Conservation (phyloP, 2,797 vertebrate genomes). For the Rhynchotus rufescens region DNA sequence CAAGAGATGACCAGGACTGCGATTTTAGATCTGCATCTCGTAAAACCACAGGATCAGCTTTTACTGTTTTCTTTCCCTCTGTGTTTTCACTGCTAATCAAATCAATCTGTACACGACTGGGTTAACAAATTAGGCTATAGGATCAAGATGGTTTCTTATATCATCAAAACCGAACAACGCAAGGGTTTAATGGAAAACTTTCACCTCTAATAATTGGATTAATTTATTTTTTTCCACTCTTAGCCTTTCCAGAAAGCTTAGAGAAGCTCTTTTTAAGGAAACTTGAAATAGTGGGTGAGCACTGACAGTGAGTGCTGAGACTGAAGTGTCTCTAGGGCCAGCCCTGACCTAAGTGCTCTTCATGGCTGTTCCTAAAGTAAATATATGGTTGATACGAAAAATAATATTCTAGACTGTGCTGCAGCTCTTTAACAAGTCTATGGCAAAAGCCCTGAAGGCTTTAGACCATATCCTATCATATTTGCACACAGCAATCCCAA, state of each 20-base stretch:
- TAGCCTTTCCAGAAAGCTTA: neutral
- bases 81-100: constrained; percentile 34
- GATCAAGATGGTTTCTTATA: constrained; percentile 17
- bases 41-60: constrained; percentile 24
- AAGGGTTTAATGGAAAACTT: constrained; percentile 38
- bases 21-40: neutral
- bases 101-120: constrained; percentile 13
- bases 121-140: constrained; percentile 36
- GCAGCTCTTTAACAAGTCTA: neutral
- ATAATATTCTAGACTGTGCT: neutral
- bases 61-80: constrained; percentile 31
- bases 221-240: constrained; percentile 1
- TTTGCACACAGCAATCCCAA: neutral
- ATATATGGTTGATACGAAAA: constrained; percentile 4
- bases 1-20: neutral
- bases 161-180: neutral
- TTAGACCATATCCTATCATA: neutral
- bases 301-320: neutral
- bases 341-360: neutral
- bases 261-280: neutral
- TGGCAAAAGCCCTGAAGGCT: neutral
- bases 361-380: constrained; percentile 8
- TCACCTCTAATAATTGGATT: neutral
- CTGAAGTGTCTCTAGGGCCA: neutral
- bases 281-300: neutral